phyloP scores from a whole-genome alignment of 2,888 invertebrate species.

The Scaptomyza tumidula region DNA sequence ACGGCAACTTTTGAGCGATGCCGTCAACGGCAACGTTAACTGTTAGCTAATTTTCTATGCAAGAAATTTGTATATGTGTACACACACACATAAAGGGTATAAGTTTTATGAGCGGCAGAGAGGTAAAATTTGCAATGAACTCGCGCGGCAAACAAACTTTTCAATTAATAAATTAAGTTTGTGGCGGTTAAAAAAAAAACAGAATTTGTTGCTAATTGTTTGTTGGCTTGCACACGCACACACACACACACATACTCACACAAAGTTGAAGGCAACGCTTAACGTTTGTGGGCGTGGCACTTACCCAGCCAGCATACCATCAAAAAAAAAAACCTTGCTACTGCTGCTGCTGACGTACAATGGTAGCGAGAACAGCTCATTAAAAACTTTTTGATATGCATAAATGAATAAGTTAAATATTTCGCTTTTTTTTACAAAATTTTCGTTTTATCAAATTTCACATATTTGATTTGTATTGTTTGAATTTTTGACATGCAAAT shows the following conservation, averaged over 20 bases:
- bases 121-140: conserved; percentile 38
- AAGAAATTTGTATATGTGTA: conserved; percentile 52
- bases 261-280: conserved; percentile 14
- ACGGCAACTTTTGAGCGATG: conserved; percentile 34
- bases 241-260: conserved; percentile 14
- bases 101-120: conserved; percentile 55
- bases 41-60: conserved; percentile 69
- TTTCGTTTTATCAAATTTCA: conserved; percentile 10
- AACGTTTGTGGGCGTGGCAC: conserved; percentile 45
- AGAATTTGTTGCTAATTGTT: conserved; percentile 61
- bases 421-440: conserved; percentile 8
- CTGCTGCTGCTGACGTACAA: conserved; percentile 26
- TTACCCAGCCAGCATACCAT: conserved; percentile 61
- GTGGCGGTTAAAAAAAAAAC: conserved; percentile 25
- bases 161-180: conserved; percentile 73
- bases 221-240: conserved; percentile 38
- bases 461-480: conserved; percentile 22
- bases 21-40: conserved; percentile 48
- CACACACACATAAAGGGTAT: background rate
- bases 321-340: conserved; percentile 17
- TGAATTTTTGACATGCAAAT: conserved; percentile 49
- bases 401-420: conserved; percentile 55
- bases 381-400: conserved; percentile 53
- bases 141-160: conserved; percentile 62
- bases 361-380: conserved; percentile 49